These are phyloP conservation scores for Microtus californicus DNA, from an alignment of 2,797 vertebrate species.

Conservation along the genomic window DNA sequence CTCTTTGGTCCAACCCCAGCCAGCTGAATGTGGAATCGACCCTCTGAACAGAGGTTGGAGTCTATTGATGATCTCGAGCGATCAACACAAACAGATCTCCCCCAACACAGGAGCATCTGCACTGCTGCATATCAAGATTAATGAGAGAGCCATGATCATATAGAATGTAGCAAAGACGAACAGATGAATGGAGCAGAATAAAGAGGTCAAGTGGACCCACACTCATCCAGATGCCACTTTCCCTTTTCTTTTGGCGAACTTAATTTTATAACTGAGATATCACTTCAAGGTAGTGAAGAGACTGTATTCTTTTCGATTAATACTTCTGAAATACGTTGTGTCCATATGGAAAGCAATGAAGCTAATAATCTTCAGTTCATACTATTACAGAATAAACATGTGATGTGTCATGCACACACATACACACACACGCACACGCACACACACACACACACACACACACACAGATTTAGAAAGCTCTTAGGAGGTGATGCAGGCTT, in stretches of 20 bases:
- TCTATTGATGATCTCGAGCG: background rate
- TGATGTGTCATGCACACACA: background rate
- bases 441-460: too few species aligned
- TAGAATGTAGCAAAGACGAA: background rate
- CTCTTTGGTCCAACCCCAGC: background rate
- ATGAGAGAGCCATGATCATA: background rate
- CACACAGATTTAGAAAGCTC: background rate
- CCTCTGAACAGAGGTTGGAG: background rate
- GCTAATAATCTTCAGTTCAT: background rate
- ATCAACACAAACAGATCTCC: background rate
- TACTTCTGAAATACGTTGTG: background rate
- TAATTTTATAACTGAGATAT: background rate
- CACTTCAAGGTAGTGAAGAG: background rate
- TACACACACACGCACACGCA: background rate
- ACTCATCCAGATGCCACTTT: background rate
- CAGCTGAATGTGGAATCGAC: background rate
- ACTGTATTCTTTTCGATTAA: background rate
- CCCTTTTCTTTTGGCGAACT: background rate
- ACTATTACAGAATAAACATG: background rate
- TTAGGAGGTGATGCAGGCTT: background rate
- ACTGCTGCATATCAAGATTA: background rate
- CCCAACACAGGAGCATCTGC: background rate
- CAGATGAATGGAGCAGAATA: background rate
- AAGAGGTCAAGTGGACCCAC: background rate
- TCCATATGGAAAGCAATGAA: conserved; percentile 18